Percentiles rank a stretch among this genome's conserved stretches.
Conservation (phyloP, 2,797 vertebrate genomes). For the Vireo griseus region DNA sequence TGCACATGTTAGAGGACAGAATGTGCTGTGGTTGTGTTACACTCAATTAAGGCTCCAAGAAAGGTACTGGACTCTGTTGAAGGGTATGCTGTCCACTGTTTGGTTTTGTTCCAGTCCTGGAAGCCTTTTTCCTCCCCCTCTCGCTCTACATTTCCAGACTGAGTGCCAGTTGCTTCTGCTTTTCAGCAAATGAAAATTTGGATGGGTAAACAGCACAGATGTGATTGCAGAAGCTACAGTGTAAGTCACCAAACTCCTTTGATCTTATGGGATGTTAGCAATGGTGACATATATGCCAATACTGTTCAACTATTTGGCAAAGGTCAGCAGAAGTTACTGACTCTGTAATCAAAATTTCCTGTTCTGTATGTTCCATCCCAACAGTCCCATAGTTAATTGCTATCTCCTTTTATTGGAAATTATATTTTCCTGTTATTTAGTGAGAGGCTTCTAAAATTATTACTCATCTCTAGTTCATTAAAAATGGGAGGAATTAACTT, state of each 20-base stretch:
- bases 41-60: neutral
- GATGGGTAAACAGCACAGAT: neutral
- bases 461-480: neutral
- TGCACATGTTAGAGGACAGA: neutral
- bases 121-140: neutral
- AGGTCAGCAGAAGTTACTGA: neutral
- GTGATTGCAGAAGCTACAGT: neutral
- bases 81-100: neutral
- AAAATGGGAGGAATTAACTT: neutral
- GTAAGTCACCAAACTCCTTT: neutral
- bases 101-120: neutral
- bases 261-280: neutral
- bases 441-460: neutral
- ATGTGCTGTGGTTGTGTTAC: neutral
- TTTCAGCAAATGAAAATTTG: neutral
- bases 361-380: neutral
- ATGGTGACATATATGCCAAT: neutral
- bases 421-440: neutral
- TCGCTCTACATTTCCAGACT: neutral
- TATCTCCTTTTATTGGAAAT: neutral
- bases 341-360: neutral
- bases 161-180: neutral
- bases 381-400: neutral
- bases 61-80: neutral
- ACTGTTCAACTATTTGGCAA: neutral